A percentile compares a stretch with the other conserved stretches of the same genome.
phyloP scores from a whole-genome alignment of 2,888 invertebrate genomes.

The Antheraea yamamai region DNA sequence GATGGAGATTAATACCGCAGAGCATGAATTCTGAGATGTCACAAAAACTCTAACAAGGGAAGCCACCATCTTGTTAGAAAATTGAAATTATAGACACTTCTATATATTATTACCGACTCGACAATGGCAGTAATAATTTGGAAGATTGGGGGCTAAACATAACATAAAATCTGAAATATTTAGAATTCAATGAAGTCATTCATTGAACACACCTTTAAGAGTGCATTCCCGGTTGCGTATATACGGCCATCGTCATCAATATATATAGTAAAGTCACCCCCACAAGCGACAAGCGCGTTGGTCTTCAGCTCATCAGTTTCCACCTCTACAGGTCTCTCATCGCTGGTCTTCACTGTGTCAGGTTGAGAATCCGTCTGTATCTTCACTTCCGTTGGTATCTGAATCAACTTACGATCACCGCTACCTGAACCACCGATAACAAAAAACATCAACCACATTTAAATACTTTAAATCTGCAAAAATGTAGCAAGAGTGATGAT shows the following conservation, averaged over 20 bases:
- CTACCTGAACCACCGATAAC: conserved; percentile 59
- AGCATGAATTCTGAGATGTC: too few species aligned
- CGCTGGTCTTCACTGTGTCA: conserved; percentile 48
- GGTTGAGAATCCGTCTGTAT: conserved; percentile 60
- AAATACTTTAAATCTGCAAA: not conserved
- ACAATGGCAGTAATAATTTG: too few species aligned
- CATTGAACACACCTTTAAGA: conserved; percentile 50
- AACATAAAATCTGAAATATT: too few species aligned
- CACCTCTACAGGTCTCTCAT: conserved; percentile 45
- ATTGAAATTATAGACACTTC: too few species aligned
- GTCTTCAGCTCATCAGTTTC: conserved; percentile 49
- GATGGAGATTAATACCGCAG: too few species aligned
- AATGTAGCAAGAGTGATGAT: too few species aligned
- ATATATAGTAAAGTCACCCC: conserved; percentile 89
- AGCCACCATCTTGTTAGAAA: too few species aligned
- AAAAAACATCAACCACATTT: not conserved
- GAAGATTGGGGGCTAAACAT: too few species aligned
- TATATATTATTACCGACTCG: too few species aligned
- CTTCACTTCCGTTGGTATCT: conserved; percentile 80
- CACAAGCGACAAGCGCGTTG: conserved; percentile 83
- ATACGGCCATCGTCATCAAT: conserved; percentile 85
- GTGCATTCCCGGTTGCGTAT: conserved; percentile 89
- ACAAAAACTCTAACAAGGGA: too few species aligned
- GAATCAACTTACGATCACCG: conserved; percentile 83
- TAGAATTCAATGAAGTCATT: not conserved